Percentiles rank a stretch among this genome's conserved stretches.
Evolutionary conservation across 1,140 invertebrate genomes (phyloP).

Genomic region (Euschistus heros): DNA sequence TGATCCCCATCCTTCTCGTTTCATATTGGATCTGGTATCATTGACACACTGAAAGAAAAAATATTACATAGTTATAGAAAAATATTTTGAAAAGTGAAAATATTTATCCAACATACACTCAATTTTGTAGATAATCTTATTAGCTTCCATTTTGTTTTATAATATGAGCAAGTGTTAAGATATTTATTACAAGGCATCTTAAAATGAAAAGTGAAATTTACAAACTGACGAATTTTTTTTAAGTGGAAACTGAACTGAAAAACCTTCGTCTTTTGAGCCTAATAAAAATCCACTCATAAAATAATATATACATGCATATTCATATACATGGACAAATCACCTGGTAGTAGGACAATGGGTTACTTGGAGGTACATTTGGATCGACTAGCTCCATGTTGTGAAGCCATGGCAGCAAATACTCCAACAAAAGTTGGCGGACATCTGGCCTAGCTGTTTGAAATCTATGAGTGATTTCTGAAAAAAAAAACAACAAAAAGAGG

Average conservation of each 20-base stretch:
- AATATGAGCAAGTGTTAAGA: too few species aligned
- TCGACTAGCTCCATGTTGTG: slow-evolving; percentile 98
- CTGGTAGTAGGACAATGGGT: slow-evolving; percentile 70
- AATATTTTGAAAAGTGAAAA: too few species aligned
- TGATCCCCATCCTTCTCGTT: slow-evolving; percentile 89
- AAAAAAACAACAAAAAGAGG: slow-evolving; percentile 17
- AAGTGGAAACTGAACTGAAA: too few species aligned
- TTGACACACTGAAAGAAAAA: slow-evolving; percentile 48
- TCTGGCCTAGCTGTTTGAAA: slow-evolving; percentile 90
- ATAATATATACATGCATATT: too few species aligned
- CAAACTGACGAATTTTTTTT: too few species aligned
- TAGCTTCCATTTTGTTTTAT: too few species aligned
- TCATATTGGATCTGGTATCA: slow-evolving; percentile 49
- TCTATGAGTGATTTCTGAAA: slow-evolving; percentile 86
- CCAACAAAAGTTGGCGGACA: slow-evolving; percentile 76
- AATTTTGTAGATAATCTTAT: too few species aligned
- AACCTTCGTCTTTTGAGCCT: too few species aligned
- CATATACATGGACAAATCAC: slow-evolving; percentile 35
- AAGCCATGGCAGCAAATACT: slow-evolving; percentile 92
- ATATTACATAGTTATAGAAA: slow-evolving; percentile 1
- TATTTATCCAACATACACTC: too few species aligned
- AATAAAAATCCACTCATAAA: too few species aligned
- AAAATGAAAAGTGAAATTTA: too few species aligned
- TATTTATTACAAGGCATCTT: too few species aligned
- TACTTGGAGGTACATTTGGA: slow-evolving; percentile 80